A percentile compares a stretch with the other conserved stretches of the same genome.
Conservation (phyloP, 2,797 vertebrate genomes). For the Sebastes matsubarae region DNA sequence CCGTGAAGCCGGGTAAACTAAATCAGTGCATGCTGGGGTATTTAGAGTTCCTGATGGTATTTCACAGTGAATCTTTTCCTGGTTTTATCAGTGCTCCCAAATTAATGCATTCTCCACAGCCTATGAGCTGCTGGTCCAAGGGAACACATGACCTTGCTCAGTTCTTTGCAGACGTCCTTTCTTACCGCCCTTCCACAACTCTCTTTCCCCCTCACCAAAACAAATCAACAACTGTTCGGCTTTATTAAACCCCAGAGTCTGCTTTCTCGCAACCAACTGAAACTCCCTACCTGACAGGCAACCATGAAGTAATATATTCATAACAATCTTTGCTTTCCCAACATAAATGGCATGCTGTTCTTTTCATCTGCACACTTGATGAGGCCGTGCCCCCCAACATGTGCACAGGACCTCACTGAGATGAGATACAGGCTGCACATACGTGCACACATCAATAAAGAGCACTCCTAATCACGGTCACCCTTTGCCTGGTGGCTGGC, state of each 20-base stretch:
- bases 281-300: conserved; percentile 57
- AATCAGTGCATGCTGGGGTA: background rate
- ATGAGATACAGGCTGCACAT: conserved; percentile 25
- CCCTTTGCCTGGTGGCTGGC: conserved; percentile 35
- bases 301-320: conserved; percentile 69
- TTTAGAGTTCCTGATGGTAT: background rate
- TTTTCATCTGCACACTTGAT: conserved; percentile 70
- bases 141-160: conserved; percentile 46
- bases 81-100: conserved; percentile 12
- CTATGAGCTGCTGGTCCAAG: conserved; percentile 5
- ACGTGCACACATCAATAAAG: conserved; percentile 28
- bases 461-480: conserved; percentile 35
- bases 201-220: conserved; percentile 33
- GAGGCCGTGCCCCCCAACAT: conserved; percentile 43
- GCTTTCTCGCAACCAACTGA: conserved; percentile 42
- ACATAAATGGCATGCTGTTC: conserved; percentile 64
- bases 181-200: conserved; percentile 24
- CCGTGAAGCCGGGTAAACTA: background rate
- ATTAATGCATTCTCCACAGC: conserved; percentile 28
- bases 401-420: conserved; percentile 18
- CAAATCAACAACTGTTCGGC: conserved; percentile 57
- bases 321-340: conserved; percentile 63
- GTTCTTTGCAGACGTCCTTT: conserved; percentile 22
- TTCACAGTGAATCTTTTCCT: conserved; percentile 1
- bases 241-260: conserved; percentile 66